These are phyloP conservation scores for Gymnodraco acuticeps DNA, from an alignment of 2,797 vertebrate species.

Conservation along the genomic window DNA sequence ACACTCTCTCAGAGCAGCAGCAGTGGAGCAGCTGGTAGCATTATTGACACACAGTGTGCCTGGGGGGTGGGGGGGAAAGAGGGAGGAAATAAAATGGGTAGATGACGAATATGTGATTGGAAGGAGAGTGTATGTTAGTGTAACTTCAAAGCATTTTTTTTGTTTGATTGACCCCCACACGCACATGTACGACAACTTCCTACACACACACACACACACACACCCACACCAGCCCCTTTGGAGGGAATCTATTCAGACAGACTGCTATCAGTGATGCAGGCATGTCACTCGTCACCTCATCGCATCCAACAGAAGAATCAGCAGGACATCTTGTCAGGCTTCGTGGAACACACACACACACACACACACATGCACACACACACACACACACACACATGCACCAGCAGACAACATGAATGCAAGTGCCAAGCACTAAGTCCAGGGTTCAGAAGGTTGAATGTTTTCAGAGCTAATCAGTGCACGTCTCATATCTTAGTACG, in stretches of 20 bases:
- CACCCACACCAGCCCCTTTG: conserved; percentile 46
- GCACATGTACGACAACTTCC: conserved; percentile 8
- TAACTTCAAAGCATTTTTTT: conserved; percentile 59
- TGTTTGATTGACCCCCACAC: conserved; percentile 53
- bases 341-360: conserved; percentile 12
- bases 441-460: conserved; percentile 64
- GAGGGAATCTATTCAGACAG: conserved; percentile 67
- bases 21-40: conserved; percentile 83
- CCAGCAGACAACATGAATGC: conserved; percentile 29
- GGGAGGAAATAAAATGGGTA: conserved; percentile 61
- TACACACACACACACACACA: conserved; percentile 23
- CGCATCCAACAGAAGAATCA: conserved; percentile 67
- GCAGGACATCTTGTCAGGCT: conserved; percentile 64
- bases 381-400: background rate
- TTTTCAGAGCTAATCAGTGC: conserved; percentile 66
- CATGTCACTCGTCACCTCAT: conserved; percentile 73
- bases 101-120: conserved; percentile 71
- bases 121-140: conserved; percentile 64
- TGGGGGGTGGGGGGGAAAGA: conserved; percentile 43
- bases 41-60: conserved; percentile 80
- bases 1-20: conserved; percentile 60
- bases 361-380: background rate
- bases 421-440: conserved; percentile 55
- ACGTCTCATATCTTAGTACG: conserved; percentile 56
- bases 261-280: conserved; percentile 64